These are phyloP conservation scores for Zeuzera pyrina DNA, from an alignment of 2,888 invertebrate species.

Conservation along the genomic window DNA sequence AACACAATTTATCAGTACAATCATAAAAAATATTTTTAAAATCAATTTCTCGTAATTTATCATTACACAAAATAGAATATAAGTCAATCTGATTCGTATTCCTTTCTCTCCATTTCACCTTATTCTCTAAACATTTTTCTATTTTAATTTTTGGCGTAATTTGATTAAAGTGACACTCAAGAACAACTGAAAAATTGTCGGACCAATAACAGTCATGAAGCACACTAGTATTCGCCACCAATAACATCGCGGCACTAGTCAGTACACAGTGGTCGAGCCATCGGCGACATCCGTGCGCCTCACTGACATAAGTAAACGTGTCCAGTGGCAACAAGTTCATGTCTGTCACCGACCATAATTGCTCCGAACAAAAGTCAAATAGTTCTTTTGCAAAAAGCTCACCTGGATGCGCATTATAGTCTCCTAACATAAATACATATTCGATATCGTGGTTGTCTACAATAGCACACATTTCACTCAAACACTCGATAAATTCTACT, in stretches of 20 bases:
- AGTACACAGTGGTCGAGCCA: neutral
- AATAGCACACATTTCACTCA: constrained; percentile 8
- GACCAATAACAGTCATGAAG: no score
- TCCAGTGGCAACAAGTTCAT: constrained; percentile 1
- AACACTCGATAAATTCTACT: constrained; percentile 4
- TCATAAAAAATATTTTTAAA: no score
- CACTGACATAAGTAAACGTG: neutral
- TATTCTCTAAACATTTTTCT: no score
- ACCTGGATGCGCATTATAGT: constrained; percentile 9
- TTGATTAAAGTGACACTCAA: no score
- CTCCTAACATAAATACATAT: constrained; percentile 7
- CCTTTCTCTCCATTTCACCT: no score
- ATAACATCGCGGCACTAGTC: neutral
- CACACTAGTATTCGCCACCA: no score
- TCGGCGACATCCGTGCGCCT: neutral
- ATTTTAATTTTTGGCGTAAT: no score
- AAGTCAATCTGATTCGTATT: no score
- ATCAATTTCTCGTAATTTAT: no score
- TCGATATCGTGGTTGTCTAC: constrained; percentile 7
- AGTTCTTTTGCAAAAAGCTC: constrained; percentile 7
- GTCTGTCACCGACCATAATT: constrained; percentile 5
- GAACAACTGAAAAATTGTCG: no score
- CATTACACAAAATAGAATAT: no score
- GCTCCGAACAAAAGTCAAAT: constrained; percentile 5
- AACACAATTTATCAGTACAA: no score